A percentile compares a stretch with the other conserved stretches of the same genome.
Evolutionary conservation across 2,113 vertebrate species (phyloP).

Genomic region (Scophthalmus maximus): DNA sequence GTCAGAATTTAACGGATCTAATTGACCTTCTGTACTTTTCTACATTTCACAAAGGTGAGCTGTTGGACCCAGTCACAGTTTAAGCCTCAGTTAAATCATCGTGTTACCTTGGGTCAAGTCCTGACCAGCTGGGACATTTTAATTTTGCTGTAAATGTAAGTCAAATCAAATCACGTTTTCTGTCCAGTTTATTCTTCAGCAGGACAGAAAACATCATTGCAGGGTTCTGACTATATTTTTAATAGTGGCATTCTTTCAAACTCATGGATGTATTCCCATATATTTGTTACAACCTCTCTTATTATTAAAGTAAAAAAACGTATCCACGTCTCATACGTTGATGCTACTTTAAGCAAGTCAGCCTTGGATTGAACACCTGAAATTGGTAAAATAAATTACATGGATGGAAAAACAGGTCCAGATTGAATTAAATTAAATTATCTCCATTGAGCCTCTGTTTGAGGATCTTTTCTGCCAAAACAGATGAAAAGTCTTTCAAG

Average conservation of each 20-base stretch:
- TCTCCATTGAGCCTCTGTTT: background rate
- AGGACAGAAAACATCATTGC: no score
- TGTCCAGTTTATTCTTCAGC: no score
- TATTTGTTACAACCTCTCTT: no score
- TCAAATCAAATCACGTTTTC: no score
- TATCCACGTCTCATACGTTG: no score
- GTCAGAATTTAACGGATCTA: background rate
- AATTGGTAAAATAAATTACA: background rate
- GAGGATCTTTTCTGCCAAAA: background rate
- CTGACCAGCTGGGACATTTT: background rate
- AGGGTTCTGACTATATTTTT: no score
- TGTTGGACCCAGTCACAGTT: background rate
- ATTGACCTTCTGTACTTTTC: background rate
- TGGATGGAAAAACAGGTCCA: background rate
- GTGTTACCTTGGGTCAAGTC: background rate
- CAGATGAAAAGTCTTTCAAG: background rate
- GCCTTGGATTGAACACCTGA: no score
- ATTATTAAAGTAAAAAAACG: no score
- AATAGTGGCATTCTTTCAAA: no score
- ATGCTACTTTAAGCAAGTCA: no score
- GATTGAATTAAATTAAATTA: no score
- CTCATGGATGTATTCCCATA: no score
- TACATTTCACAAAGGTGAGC: background rate
- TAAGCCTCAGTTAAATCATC: background rate
- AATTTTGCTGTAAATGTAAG: background rate